phyloP scores from a whole-genome alignment of 1,140 invertebrate genomes.

The Drosophila mojavensis region DNA sequence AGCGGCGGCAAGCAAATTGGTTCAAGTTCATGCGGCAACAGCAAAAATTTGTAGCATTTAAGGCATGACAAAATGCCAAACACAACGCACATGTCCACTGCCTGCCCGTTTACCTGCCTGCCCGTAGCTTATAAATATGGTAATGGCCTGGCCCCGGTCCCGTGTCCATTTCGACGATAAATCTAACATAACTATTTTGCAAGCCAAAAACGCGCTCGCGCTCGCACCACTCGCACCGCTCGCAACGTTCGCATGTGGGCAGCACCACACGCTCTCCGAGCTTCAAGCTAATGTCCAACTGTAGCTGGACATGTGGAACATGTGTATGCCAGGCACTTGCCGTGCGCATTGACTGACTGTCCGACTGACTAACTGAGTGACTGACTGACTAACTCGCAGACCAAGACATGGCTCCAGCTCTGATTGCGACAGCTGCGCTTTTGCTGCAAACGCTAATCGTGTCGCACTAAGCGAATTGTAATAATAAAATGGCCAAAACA shows the following conservation, averaged over 20 bases:
- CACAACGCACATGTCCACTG: constrained; percentile 40
- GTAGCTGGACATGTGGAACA: constrained; percentile 54
- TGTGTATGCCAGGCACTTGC: constrained; percentile 78
- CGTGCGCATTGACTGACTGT: constrained; percentile 60
- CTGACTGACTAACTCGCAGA: constrained; percentile 42
- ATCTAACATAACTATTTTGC: constrained; percentile 78
- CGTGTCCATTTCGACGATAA: constrained; percentile 49
- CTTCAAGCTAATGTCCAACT: constrained; percentile 4
- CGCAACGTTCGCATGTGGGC: constrained; percentile 58
- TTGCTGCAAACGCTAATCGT: constrained; percentile 38
- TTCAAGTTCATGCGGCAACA: constrained; percentile 67
- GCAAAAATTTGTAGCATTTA: constrained; percentile 75
- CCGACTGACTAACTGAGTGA: constrained; percentile 46
- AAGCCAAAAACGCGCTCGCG: constrained; percentile 33
- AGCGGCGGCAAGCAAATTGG: constrained; percentile 39
- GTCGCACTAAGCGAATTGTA: constrained; percentile 57
- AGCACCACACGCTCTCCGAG: constrained; percentile 33
- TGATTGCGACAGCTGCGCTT: constrained; percentile 60
- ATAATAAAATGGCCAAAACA: constrained; percentile 36
- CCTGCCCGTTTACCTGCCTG: constrained; percentile 10
- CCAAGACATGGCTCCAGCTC: constrained; percentile 23
- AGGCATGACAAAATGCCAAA: constrained; percentile 70
- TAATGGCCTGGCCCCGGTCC: constrained; percentile 52
- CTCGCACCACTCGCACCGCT: constrained; percentile 8
- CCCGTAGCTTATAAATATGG: constrained; percentile 73